Evolutionary conservation across 2,888 invertebrate genomes (phyloP), one percentile per base, ranked within the genome.

Genomic region (Gnatocerus cornutus): DNA sequence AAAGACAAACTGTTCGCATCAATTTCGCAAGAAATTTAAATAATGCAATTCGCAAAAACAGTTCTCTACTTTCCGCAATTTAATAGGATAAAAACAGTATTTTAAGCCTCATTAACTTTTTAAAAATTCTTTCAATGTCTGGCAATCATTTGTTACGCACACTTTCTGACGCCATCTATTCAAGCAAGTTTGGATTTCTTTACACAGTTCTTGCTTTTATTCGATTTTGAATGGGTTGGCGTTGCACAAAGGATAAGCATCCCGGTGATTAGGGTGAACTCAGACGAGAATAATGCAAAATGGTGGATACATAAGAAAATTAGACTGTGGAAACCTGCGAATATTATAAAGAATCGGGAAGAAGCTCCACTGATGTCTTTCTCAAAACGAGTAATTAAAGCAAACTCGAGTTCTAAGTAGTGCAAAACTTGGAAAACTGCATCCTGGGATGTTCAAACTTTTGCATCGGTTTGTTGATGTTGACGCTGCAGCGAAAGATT

Each of bases 41-140:
- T 58, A 58, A 58, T 58, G 12, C 10, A 58, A 58, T 58, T 55
- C 43, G 29, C 16, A 33, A 46, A 64, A 65, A 53, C 7, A 14
- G 50, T 33, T 48, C 46, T 66, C 46, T 46, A 65, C 56, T 65
- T 56, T 46, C 56, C 37, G 8, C 55, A 58, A 66, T 66, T 66
- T 58, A 50, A 61, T 61, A 61, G 73, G 72, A 75, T 73, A 74
- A 76, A 73, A 72, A 71, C 71, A 72, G 73, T 73, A 74, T 76
- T 76, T 75, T 68, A 75, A 73, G 76, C 73, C 71, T 74, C 77
- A 77, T 77, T 77, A 76, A 73, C 73, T 72, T 71, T 70, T 66
- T 69, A 75, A 74, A 74, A 76, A 73, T 71, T 69, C 67, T 69
- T 63, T 33, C 69, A 59, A 61, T 69, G 69, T 73, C 72, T 74